These are phyloP conservation scores for Catocala fraxini DNA, from an alignment of 2,888 invertebrate genomes.

Conservation along the genomic window DNA sequence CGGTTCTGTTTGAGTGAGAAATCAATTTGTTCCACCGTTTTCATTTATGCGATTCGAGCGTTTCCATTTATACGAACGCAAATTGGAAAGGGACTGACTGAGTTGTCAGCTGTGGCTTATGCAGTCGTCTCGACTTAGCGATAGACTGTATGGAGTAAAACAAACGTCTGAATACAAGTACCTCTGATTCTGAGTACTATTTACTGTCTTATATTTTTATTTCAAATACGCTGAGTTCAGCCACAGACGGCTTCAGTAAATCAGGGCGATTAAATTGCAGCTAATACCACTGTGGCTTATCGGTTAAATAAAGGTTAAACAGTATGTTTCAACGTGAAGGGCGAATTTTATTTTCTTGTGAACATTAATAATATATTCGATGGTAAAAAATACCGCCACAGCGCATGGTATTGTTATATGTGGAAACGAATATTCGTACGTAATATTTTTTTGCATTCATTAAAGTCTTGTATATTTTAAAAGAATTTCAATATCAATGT, in stretches of 20 bases:
- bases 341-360: neutral
- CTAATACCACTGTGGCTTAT: neutral
- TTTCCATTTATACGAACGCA: constrained; percentile 84
- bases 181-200: constrained; percentile 49
- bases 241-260: constrained; percentile 4
- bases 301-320: neutral
- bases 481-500: too few species aligned
- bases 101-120: constrained; percentile 84
- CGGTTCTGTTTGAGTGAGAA: constrained; percentile 84
- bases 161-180: constrained; percentile 55
- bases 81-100: constrained; percentile 84
- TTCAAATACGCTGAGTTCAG: constrained; percentile 14
- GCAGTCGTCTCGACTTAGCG: constrained; percentile 75
- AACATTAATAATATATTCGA: too few species aligned
- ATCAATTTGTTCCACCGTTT: constrained; percentile 85
- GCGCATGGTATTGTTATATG: too few species aligned
- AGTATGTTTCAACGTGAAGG: neutral
- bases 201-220: constrained; percentile 31
- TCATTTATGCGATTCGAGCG: constrained; percentile 84
- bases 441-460: too few species aligned
- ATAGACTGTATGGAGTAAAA: constrained; percentile 58
- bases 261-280: constrained; percentile 8
- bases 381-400: too few species aligned
- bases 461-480: too few species aligned
- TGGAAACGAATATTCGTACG: too few species aligned